Percentiles rank a stretch among this genome's conserved stretches.
These are phyloP conservation scores for Delphinus delphis DNA, from an alignment of 2,113 vertebrate species.

Conservation along the genomic window DNA sequence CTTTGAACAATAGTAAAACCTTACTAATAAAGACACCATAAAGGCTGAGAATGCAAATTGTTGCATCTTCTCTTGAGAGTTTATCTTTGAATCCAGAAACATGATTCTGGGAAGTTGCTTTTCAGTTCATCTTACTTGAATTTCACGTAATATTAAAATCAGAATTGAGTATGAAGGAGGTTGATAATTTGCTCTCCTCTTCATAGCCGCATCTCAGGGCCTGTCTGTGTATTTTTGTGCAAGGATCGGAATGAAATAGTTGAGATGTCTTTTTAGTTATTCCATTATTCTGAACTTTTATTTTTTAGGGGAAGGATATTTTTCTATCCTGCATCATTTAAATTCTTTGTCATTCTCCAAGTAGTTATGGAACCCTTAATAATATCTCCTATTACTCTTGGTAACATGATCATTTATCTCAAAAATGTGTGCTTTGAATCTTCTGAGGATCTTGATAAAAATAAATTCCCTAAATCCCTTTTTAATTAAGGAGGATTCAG, in stretches of 20 bases:
- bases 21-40: neutral
- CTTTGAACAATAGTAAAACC: neutral
- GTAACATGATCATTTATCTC: constrained; percentile 69
- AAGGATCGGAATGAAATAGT: constrained; percentile 39
- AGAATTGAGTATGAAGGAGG: neutral
- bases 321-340: constrained; percentile 64
- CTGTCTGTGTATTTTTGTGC: neutral
- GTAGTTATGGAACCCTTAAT: constrained; percentile 68
- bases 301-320: constrained; percentile 49
- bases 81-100: neutral
- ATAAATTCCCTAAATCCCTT: constrained; percentile 83
- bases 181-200: neutral
- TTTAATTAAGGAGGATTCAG: constrained; percentile 83
- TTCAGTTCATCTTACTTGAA: neutral
- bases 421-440: constrained; percentile 65
- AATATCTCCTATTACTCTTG: constrained; percentile 62
- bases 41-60: neutral
- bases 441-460: constrained; percentile 70
- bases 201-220: neutral
- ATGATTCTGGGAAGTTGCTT: neutral
- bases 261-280: constrained; percentile 52
- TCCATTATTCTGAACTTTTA: constrained; percentile 43
- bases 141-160: constrained; percentile 15
- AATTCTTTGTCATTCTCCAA: constrained; percentile 69
- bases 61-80: neutral